A percentile compares a stretch with the other conserved stretches of the same genome.
phyloP scores from a whole-genome alignment of 2,113 vertebrate genomes.

The Grammomys dolichurus region DNA sequence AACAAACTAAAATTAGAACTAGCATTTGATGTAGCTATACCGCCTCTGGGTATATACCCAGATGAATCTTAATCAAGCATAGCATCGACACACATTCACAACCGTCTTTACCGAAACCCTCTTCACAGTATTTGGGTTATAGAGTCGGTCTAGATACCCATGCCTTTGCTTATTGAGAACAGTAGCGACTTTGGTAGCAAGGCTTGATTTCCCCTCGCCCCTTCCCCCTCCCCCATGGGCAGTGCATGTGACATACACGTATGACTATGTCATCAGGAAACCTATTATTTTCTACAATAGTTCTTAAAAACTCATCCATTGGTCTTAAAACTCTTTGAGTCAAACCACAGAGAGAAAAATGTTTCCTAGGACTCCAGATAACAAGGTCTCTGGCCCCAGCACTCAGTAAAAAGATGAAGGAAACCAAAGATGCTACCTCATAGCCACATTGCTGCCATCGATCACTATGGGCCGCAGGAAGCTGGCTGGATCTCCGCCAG shows the following conservation, averaged over 20 bases:
- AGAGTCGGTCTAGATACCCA: neutral
- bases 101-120: neutral
- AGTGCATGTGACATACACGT: neutral
- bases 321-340: neutral
- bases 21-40: neutral
- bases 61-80: neutral
- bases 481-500: neutral
- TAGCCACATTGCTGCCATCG: constrained; percentile 96
- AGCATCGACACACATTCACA: neutral
- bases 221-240: neutral
- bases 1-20: neutral
- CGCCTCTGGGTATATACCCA: neutral
- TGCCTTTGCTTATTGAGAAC: neutral
- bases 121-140: neutral
- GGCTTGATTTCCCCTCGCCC: neutral
- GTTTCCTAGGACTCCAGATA: neutral
- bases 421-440: constrained; percentile 90
- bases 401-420: accelerated
- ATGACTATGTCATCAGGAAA: neutral
- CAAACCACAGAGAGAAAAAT: neutral
- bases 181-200: neutral
- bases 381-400: neutral
- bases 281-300: neutral
- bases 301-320: neutral
- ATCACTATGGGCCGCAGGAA: constrained; percentile 92